These are phyloP conservation scores for Abscondita cerata DNA, from an alignment of 2,888 invertebrate genomes.

Conservation along the genomic window DNA sequence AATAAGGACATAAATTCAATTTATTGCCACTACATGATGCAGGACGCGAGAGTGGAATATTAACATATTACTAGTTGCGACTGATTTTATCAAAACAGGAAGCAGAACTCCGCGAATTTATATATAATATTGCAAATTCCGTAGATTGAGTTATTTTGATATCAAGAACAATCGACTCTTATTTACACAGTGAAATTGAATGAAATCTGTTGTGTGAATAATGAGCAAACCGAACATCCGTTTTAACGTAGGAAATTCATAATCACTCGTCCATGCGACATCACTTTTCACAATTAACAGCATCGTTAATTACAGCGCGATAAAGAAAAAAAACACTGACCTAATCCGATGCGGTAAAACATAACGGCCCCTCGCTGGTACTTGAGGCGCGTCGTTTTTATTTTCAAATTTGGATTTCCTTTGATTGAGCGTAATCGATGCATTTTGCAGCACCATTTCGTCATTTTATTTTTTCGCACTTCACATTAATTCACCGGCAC, in stretches of 20 bases:
- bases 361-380: conserved; percentile 27
- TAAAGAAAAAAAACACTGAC: conserved; percentile 16
- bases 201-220: no score
- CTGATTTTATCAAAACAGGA: conserved; percentile 27
- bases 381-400: conserved; percentile 21
- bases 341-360: conserved; percentile 16
- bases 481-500: conserved; percentile 6
- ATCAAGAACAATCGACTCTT: conserved; percentile 1
- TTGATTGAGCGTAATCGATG: conserved; percentile 26
- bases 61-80: conserved; percentile 19
- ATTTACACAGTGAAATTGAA: no score
- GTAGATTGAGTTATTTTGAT: conserved; percentile 8
- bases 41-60: conserved; percentile 6
- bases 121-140: conserved; percentile 18
- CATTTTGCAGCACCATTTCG: conserved; percentile 36
- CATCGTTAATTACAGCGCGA: no score
- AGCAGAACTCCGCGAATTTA: conserved; percentile 21
- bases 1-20: no score
- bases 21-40: background rate
- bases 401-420: conserved; percentile 21
- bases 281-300: no score
- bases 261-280: no score
- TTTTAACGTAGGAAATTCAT: no score
- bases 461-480: conserved; percentile 13
- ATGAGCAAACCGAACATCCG: no score